Percentiles rank a stretch among this genome's conserved stretches.
These are phyloP conservation scores for Chaenogobius annularis DNA, from an alignment of 2,113 vertebrate species.

Conservation along the genomic window DNA sequence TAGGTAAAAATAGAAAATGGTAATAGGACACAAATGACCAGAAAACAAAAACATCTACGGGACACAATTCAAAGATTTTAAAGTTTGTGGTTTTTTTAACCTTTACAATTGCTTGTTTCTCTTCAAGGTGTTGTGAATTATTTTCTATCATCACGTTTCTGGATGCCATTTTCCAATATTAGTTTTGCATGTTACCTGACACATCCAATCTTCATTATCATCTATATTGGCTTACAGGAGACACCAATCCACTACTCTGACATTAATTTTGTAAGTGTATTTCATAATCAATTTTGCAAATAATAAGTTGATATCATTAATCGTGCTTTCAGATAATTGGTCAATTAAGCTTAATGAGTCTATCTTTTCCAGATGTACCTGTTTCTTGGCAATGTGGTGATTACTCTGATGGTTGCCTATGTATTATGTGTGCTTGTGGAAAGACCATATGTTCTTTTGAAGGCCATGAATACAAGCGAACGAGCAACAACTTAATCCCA, in stretches of 20 bases:
- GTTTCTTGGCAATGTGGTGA: conserved; percentile 77
- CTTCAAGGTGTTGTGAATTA: conserved; percentile 73
- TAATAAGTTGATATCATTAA: not conserved
- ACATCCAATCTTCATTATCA: conserved; percentile 81
- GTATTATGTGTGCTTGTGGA: conserved; percentile 78
- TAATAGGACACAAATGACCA: not conserved
- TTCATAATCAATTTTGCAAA: not conserved
- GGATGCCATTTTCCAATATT: conserved; percentile 79
- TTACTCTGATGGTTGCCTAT: conserved; percentile 72
- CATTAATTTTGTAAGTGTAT: conserved; percentile 80
- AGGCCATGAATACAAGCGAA: conserved; percentile 27
- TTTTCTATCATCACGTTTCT: conserved; percentile 75
- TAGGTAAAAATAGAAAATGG: not conserved
- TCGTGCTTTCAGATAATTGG: not conserved
- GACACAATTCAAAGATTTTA: not conserved
- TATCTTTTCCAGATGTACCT: conserved; percentile 77
- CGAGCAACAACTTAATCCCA: not conserved
- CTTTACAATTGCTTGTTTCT: conserved; percentile 1
- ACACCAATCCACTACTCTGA: conserved; percentile 81
- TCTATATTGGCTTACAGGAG: conserved; percentile 83
- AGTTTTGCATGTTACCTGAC: conserved; percentile 85
- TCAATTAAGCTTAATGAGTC: not conserved
- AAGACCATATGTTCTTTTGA: conserved; percentile 73
- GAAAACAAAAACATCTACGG: not conserved
- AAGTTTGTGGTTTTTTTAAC: not conserved